Base-by-base conservation (phyloP, 2,888 invertebrate genomes). In the Stegana nigrithorax region DNA sequence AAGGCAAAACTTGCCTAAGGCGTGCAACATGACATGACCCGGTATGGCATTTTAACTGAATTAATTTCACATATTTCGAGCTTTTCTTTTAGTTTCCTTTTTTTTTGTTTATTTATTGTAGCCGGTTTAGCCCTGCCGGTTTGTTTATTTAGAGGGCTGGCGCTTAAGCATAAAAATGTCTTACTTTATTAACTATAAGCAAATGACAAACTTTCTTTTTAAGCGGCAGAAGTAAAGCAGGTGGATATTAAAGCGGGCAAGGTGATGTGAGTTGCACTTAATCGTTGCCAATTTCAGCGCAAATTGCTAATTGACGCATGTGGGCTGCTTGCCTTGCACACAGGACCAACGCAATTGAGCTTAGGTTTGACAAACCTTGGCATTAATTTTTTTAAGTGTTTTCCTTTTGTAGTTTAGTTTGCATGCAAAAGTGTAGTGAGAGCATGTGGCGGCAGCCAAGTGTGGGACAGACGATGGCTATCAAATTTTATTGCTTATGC, bases 1-100 rank as follows among this genome's bases (percentile, higher is more conserved):
- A 44, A 44, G 8, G 21, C 21, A 23, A 21, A 8, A 47, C 6
- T 2, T 39, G 39, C 39, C 39, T 6, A 39, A 39, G 17, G 5
- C 39, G 4, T 6, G 2, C 6, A 29, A 29, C 6, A 29, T 10
- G 6, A 36, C 36, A 5, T 19, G 23, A 23, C 25, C n/a, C 23
- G 47, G 53, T 68, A 67, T 47, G 71, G 68, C 69, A 68, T 71
- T 73, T 73, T 73, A 72, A 73, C 73, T 69, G 69, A 74, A 75
- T 74, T 74, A 74, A 73, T 75, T 71, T 75, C 70, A 70, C 64
- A 68, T 70, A 68, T 60, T 65, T 39, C 47, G 17, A 25, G n/a
- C 4, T 14, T 25, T 50, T 45, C 12, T 45, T 6, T 17, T 19
- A 8, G 12, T 21, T 10, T 2, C 32, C 23, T 45, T 45, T 32